phyloP scores from a whole-genome alignment of 2,113 vertebrate genomes.

The Ramphastos sulfuratus region DNA sequence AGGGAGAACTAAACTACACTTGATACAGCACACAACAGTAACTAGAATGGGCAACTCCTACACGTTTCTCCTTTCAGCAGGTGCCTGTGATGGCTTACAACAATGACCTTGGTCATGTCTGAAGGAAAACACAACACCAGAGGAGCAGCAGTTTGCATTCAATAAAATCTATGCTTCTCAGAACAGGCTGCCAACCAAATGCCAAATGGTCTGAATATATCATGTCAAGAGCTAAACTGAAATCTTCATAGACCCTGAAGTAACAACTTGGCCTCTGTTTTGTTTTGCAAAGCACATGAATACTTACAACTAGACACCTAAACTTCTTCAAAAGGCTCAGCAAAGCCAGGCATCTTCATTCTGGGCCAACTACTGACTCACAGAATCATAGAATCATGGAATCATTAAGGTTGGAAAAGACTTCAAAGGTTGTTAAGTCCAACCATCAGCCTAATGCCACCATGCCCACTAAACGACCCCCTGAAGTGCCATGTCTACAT shows the following conservation, averaged over 20 bases:
- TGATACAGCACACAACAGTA: not conserved
- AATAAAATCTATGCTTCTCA: not conserved
- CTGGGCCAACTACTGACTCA: not conserved
- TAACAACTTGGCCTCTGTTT: not conserved
- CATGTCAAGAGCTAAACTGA: not conserved
- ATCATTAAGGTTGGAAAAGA: no score
- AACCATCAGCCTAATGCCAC: no score
- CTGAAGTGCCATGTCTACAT: no score
- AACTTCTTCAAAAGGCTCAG: not conserved
- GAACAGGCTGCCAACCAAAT: not conserved
- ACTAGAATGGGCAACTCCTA: not conserved
- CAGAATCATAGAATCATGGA: no score
- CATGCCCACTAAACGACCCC: no score
- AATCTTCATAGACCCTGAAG: not conserved
- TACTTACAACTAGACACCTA: accelerated
- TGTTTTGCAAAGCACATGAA: not conserved
- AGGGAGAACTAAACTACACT: not conserved
- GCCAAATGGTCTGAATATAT: not conserved
- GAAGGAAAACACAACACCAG: not conserved
- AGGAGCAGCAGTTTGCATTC: not conserved
- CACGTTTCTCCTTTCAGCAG: not conserved
- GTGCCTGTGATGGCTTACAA: not conserved
- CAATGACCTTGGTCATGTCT: not conserved
- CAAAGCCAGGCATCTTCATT: not conserved
- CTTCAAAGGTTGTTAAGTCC: no score